Conservation (phyloP, 2,113 vertebrate genomes). For the Neodontobutis hainanensis region DNA sequence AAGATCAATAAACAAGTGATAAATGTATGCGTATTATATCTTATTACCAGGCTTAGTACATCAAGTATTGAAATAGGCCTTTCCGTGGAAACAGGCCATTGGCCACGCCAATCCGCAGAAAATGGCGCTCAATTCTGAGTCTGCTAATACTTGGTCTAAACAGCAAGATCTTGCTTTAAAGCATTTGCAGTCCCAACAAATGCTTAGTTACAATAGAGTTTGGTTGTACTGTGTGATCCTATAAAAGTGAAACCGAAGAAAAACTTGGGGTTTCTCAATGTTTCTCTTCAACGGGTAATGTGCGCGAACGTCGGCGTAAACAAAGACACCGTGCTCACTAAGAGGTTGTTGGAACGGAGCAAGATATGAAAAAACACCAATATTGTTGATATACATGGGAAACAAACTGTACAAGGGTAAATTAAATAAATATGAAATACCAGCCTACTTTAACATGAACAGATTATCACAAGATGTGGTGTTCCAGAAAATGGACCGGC, state of each 20-base stretch:
- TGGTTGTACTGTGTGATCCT: too few relatives aligned
- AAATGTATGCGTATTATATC: too few relatives aligned
- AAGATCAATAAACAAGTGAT: too few relatives aligned
- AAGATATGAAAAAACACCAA: too few relatives aligned
- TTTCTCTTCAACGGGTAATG: not conserved
- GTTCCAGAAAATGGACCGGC: constrained; percentile 43
- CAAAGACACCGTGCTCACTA: constrained; percentile 47
- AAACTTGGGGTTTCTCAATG: not conserved
- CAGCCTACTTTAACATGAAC: too few relatives aligned
- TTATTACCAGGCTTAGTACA: too few relatives aligned
- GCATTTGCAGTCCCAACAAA: not conserved
- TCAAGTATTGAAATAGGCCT: not conserved
- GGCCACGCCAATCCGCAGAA: constrained; percentile 49
- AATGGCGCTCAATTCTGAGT: constrained; percentile 71
- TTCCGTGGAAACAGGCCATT: constrained; percentile 13
- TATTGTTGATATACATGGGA: too few relatives aligned
- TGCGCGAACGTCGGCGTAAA: constrained; percentile 23
- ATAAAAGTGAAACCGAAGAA: constrained; percentile 2
- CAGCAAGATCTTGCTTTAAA: not conserved
- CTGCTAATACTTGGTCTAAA: constrained; percentile 28
- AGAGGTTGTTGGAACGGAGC: too few relatives aligned
- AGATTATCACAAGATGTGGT: not conserved
- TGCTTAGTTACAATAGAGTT: not conserved
- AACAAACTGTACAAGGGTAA: too few relatives aligned
- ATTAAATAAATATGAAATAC: too few relatives aligned